phyloP scores from a whole-genome alignment of 2,888 invertebrate genomes.

The Oxyscelio sp. region DNA sequence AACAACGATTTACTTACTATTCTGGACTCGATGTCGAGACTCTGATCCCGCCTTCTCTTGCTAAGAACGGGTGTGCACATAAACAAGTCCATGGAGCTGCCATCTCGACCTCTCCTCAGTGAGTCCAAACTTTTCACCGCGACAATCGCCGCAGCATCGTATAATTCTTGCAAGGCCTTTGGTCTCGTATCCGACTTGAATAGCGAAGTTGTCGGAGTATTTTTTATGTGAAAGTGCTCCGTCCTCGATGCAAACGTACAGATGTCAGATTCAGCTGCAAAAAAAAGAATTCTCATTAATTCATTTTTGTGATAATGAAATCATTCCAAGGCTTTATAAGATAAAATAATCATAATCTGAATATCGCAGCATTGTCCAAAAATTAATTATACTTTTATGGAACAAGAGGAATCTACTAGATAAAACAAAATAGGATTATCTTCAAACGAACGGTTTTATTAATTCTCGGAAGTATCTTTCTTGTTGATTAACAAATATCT shows the following conservation, averaged over 20 bases:
- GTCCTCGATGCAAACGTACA: constrained; percentile 94
- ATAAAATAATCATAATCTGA: not conserved
- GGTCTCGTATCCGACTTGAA: constrained; percentile 94
- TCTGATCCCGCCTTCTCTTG: constrained; percentile 91
- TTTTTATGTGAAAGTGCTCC: constrained; percentile 93
- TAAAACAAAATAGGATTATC: too few relatives aligned
- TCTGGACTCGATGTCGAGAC: constrained; percentile 95
- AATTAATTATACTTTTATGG: too few relatives aligned
- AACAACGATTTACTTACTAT: constrained; percentile 91
- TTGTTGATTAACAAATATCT: too few relatives aligned
- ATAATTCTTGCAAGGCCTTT: constrained; percentile 92
- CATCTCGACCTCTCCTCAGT: constrained; percentile 91
- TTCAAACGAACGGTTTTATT: too few relatives aligned
- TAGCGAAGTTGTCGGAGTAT: constrained; percentile 92
- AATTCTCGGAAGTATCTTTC: too few relatives aligned
- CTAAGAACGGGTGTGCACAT: constrained; percentile 95
- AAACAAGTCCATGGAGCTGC: constrained; percentile 92
- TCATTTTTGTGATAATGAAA: constrained; percentile 5
- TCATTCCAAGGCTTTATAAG: not conserved
- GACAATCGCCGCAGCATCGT: constrained; percentile 93
- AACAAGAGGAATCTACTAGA: too few relatives aligned
- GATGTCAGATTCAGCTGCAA: constrained; percentile 97
- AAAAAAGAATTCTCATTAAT: constrained; percentile 76
- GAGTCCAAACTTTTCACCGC: constrained; percentile 92
- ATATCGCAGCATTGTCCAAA: too few relatives aligned